Conservation (phyloP, 1,140 invertebrate species). For the Condylostylus longicornis region DNA sequence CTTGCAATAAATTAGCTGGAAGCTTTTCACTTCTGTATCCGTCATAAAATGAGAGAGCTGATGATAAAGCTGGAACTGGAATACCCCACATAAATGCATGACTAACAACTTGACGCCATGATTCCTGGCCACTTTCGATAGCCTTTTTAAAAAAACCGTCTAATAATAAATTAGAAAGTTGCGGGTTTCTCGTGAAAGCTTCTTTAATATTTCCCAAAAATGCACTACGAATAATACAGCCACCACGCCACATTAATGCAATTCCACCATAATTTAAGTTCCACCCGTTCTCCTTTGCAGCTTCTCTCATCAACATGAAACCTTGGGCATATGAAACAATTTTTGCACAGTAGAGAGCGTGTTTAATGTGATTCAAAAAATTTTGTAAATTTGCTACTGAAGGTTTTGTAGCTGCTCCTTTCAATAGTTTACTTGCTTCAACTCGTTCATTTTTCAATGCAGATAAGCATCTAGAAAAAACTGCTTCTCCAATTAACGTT, state of each 20-base stretch:
- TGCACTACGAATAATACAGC: slow-evolving; percentile 74
- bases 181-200: slow-evolving; percentile 86
- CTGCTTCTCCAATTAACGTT: slow-evolving; percentile 94
- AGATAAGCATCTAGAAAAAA: slow-evolving; percentile 91
- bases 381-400: slow-evolving; percentile 55
- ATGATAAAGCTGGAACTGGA: slow-evolving; percentile 80
- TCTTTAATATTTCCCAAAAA: slow-evolving; percentile 95
- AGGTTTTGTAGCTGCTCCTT: slow-evolving; percentile 44
- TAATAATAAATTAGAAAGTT: slow-evolving; percentile 78
- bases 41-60: slow-evolving; percentile 94
- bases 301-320: slow-evolving; percentile 94
- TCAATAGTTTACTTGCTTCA: slow-evolving; percentile 60
- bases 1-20: slow-evolving; percentile 89
- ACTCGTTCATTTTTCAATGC: slow-evolving; percentile 73
- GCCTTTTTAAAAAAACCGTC: slow-evolving; percentile 89
- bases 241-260: slow-evolving; percentile 98
- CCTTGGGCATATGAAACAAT: slow-evolving; percentile 99
- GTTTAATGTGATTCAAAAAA: slow-evolving; percentile 58
- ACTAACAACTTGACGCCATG: slow-evolving; percentile 51
- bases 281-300: slow-evolving; percentile 83
- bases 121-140: slow-evolving; percentile 60
- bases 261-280: slow-evolving; percentile 95
- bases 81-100: slow-evolving; percentile 61
- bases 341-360: slow-evolving; percentile 94
- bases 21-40: slow-evolving; percentile 70